Evolutionary conservation across 2,888 invertebrate genomes (phyloP), one percentile per base, ranked within the genome.

Genomic region (Ormyrus rosae): DNA sequence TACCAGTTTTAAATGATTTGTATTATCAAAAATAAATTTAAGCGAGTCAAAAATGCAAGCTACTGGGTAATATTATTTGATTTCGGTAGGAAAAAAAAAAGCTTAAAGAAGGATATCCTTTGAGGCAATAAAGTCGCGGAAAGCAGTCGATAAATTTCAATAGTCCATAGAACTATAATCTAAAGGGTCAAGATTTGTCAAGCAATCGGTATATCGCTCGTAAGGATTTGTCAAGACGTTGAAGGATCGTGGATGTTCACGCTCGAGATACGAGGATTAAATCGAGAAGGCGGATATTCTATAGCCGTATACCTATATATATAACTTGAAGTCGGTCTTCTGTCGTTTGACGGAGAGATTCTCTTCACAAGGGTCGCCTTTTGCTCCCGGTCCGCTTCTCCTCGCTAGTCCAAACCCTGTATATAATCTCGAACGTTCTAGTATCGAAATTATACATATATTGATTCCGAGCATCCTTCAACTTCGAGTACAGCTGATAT

Each of bases 381-480:
- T 34, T 7, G 9, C 51, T 9, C 51, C 6, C 10, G 51, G 51
- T 10, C 51, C 10, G 51, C 51, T 51, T 34, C 51, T 51, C 46
- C 50, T 13, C 50, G 9, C 65, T 13, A 19, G 48, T 65, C 19
- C 34, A 34, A 34, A 4, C 65, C 19, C 46, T 13, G 13, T 7
- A n/a, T 65, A 19, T 13, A 19, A 19, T 56, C 86, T 85, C 85
- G 86, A 85, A 83, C 46, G 85, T 86, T 87, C 87, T 83, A 84
- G 86, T 87, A 88, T 88, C 86, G 87, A 88, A 89, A 90, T 89
- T 89, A 89, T 89, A 90, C 89, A 89, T 65, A 65, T 90, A 89
- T 90, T 89, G 89, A 90, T 90, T 88, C 88, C 87, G 85, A 85
- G 88, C 87, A 87, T 89, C 86, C 89, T 89, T 88, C 85, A 89